These are phyloP conservation scores for Leptobrachium ailaonicum DNA, from an alignment of 2,113 vertebrate species.

Conservation along the genomic window DNA sequence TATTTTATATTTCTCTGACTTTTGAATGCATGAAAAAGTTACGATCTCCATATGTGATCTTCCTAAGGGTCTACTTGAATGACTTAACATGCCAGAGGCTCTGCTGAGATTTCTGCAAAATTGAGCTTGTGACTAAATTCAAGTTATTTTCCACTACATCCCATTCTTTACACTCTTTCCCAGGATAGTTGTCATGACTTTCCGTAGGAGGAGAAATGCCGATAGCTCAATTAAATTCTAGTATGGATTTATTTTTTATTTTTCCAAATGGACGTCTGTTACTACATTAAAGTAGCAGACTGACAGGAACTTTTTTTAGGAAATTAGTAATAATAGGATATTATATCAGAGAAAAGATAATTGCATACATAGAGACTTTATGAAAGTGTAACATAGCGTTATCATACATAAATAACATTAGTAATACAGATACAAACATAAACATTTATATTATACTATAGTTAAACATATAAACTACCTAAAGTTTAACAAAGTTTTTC, in stretches of 20 bases:
- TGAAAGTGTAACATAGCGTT: too few species aligned
- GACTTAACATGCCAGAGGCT: conserved; percentile 4
- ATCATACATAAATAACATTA: too few species aligned
- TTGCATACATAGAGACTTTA: too few species aligned
- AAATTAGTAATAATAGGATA: too few species aligned
- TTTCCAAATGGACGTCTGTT: background rate
- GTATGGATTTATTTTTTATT: background rate
- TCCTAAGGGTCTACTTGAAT: background rate
- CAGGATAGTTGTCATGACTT: background rate
- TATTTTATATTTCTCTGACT: background rate
- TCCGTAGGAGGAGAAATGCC: background rate
- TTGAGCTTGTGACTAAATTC: background rate
- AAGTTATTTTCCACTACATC: background rate
- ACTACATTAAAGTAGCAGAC: too few species aligned
- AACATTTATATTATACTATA: too few species aligned
- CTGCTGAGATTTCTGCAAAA: background rate
- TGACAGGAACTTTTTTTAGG: too few species aligned
- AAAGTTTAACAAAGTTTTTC: too few species aligned
- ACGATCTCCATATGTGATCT: background rate
- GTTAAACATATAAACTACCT: too few species aligned
- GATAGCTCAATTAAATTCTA: background rate
- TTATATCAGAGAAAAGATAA: too few species aligned
- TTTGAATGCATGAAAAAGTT: background rate
- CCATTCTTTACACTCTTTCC: background rate
- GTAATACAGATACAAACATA: too few species aligned